Conservation (phyloP, 2,888 invertebrate species). For the Dasysyrphus tricinctus region DNA sequence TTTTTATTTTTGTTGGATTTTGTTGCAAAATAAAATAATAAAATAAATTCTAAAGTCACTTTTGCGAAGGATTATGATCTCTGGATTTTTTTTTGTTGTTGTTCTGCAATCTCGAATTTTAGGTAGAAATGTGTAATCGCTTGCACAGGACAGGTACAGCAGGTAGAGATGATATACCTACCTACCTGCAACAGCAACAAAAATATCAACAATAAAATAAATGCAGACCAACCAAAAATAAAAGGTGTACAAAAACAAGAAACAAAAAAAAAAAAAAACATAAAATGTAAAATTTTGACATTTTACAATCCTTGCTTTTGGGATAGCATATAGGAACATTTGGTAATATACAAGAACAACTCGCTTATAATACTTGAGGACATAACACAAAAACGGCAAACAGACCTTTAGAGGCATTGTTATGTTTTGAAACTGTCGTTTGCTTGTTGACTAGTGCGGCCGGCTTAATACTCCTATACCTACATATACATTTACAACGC, state of each 20-base stretch:
- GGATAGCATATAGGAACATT: neutral
- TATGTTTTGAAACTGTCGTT: constrained; percentile 57
- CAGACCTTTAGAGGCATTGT: constrained; percentile 49
- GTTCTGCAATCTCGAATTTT: constrained; percentile 44
- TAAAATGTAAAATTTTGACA: constrained; percentile 69
- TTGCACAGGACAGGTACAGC: constrained; percentile 31
- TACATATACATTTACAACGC: neutral
- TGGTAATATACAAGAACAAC: too few relatives aligned
- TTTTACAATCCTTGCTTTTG: constrained; percentile 63
- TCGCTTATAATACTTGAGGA: constrained; percentile 15
- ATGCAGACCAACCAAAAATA: constrained; percentile 10
- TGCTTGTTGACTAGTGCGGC: constrained; percentile 61
- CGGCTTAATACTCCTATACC: constrained; percentile 29
- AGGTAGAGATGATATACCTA: neutral
- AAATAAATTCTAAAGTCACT: constrained; percentile 70
- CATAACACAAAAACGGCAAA: constrained; percentile 5
- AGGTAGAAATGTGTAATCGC: constrained; percentile 58
- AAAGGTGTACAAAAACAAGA: neutral
- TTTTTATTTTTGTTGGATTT: constrained; percentile 62
- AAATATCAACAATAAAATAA: constrained; percentile 1
- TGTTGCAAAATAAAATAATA: constrained; percentile 74
- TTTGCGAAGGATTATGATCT: constrained; percentile 64
- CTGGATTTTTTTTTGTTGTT: constrained; percentile 11
- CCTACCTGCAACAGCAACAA: constrained; percentile 11
- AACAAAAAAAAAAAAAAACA: constrained; percentile 24